phyloP scores from a whole-genome alignment of 64 coral and sea anemone species.

The Hydrozoanthus tunicans region DNA sequence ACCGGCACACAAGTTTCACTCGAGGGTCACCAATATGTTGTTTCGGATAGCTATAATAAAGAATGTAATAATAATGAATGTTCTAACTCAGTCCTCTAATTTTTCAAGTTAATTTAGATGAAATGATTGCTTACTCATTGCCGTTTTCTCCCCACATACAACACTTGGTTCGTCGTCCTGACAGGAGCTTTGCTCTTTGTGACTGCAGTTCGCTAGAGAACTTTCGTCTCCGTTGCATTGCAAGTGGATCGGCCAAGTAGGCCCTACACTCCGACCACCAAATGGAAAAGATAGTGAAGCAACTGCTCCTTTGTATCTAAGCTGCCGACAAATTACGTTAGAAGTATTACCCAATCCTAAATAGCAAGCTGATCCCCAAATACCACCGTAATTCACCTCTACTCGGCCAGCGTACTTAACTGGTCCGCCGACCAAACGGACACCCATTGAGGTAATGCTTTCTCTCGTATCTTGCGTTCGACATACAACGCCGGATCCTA shows the following conservation, averaged over 20 bases:
- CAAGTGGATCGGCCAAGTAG: not conserved
- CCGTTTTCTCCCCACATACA: not conserved
- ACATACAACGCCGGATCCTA: constrained; percentile 6
- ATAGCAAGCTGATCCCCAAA: constrained; percentile 44
- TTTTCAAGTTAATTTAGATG: too few species aligned
- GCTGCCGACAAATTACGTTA: constrained; percentile 56
- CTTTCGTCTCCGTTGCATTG: constrained; percentile 7
- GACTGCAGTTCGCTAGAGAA: not conserved
- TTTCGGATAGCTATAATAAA: not conserved
- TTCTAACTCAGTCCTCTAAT: too few species aligned
- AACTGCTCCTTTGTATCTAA: constrained; percentile 29
- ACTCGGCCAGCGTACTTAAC: constrained; percentile 27
- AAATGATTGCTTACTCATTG: not conserved
- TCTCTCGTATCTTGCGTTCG: not conserved
- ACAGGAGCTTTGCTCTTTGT: not conserved
- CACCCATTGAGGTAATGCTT: not conserved
- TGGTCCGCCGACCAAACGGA: not conserved
- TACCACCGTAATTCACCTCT: constrained; percentile 43
- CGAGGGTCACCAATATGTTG: not conserved
- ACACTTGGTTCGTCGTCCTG: not conserved
- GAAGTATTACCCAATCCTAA: constrained; percentile 2
- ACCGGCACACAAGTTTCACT: too few species aligned
- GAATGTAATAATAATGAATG: too few species aligned
- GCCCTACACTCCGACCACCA: not conserved
- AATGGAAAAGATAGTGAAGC: not conserved